Evolutionary conservation across 2,888 invertebrate genomes (phyloP), one percentile per base, ranked within the genome.

Genomic region (Eupithecia centaureata): DNA sequence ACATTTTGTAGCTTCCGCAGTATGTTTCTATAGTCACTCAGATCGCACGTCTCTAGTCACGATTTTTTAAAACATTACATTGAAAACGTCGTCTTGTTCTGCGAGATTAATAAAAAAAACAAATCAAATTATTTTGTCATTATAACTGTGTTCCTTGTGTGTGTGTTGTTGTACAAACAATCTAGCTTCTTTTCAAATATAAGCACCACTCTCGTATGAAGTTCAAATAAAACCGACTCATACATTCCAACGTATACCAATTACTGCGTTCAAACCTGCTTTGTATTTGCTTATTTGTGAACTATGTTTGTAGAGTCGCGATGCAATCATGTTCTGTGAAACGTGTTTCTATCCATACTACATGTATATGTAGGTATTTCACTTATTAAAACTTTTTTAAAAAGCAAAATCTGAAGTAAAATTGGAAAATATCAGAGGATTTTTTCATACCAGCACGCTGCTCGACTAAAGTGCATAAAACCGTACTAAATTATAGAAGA

Each of bases 261-360:
- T 47, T 47, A 47, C 47, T 47, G 22, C 7, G 10, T 10, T 47
- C 22, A 47, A 22, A 47, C 47, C 47, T 47, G 22, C 47, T 22
- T 47, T 10, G 22, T 47, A 47, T 52, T 27, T 52, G 15, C 5
- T 25, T 52, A 27, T 27, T 52, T 52, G 25, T 27, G 25, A 51
- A 51, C 51, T 1, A 52, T 27, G 52, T 52, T 52, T 52, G 52
- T 15, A 52, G n/a, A n/a, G 52, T 27, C 27, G 52, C 52, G 27
- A 52, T 52, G 52, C 27, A 52, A 52, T 47, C 47, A 47, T 42
- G 42, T 25, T 51, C 47, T 51, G 22, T 25, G 47, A 51, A 51
- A 51, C 47, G 2, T 12, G 22, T 18, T 25, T 51, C 13, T 13
- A 25, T 47, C 22, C 22, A 47, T 22, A 47, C 47, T 22, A n/a